Base-by-base conservation (phyloP, 1,140 invertebrate genomes). In the Eumeta japonica region DNA sequence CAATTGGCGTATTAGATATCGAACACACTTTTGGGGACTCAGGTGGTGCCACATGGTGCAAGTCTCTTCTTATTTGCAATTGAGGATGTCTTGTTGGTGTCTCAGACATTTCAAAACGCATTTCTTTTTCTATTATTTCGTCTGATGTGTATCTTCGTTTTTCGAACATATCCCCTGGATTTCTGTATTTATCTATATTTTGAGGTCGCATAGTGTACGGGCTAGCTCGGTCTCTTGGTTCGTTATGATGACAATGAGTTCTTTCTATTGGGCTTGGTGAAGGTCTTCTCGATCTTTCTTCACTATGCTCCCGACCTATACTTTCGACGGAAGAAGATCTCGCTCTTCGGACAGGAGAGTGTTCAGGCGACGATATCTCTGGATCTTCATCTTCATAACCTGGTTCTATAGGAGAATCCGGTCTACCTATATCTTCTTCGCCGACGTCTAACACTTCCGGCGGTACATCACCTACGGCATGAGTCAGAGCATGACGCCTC, bases 381-480 rank as follows among this genome's bases (percentile, higher is more conserved):
- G 75, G 58, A 28, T 79, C 62, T n/a, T 79, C 79, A 37, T 83
- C 79, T 49, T 81, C 79, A 39, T 67, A 82, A 41, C 76, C 78
- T 16, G 59, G 64, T 75, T 66, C 77, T 52, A 65, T 77, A 34
- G 58, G 73, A 29, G 61, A 72, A 35, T 46, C 62, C 12, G 55
- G 76, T 56, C 59, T 74, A 50, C 75, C 80, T 13, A 65, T 65
- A 50, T 82, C 84, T 58, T 83, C 83, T 58, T 83, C 83, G 15
- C 81, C 78, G 11, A 76, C 83, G 48, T 59, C 77, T 34, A 83
- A 76, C 5, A 85, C 85, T 31, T 85, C 83, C 0, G 86, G 79
- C 0, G 86, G 86, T 1, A 89, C 84, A 52, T 90, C 88, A 1
- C 88, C 88, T 0, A 92, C 87, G 1, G 88, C 85, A 54, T 93